These are phyloP conservation scores for Spodoptera litura DNA, from an alignment of 1,140 invertebrate species.

Conservation along the genomic window DNA sequence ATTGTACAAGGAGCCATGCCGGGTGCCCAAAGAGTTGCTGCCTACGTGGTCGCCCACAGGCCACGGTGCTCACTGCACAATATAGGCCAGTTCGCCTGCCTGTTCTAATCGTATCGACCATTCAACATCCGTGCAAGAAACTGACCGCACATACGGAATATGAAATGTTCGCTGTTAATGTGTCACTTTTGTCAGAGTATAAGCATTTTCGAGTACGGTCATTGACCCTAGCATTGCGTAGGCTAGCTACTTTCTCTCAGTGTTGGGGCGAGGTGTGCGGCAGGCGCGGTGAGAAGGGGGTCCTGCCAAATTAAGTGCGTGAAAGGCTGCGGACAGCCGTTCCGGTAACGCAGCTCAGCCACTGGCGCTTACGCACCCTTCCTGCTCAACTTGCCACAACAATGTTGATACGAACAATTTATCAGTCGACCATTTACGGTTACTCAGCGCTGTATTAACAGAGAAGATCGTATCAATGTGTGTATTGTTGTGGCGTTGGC, in stretches of 20 bases:
- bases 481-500: conserved; percentile 50
- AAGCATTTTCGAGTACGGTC: conserved; percentile 84
- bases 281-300: conserved; percentile 72
- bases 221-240: conserved; percentile 84
- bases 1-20: conserved; percentile 14
- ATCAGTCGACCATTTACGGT: conserved; percentile 25
- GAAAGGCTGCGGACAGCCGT: conserved; percentile 79
- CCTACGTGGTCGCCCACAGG: conserved; percentile 51
- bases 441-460: conserved; percentile 32
- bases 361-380: conserved; percentile 49
- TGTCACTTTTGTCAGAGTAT: conserved; percentile 84
- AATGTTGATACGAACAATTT: conserved; percentile 9
- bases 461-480: conserved; percentile 29
- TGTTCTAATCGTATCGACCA: conserved; percentile 76
- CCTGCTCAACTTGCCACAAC: conserved; percentile 35
- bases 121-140: conserved; percentile 79
- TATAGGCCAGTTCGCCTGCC: conserved; percentile 62
- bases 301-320: conserved; percentile 84
- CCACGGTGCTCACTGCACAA: conserved; percentile 55
- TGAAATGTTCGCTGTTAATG: conserved; percentile 81
- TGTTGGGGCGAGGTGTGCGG: conserved; percentile 71
- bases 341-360: conserved; percentile 57
- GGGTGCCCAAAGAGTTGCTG: neutral
- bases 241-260: conserved; percentile 84
- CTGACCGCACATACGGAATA: conserved; percentile 83